Percentiles rank a stretch among this genome's conserved stretches.
These are phyloP conservation scores for Silurus asotus DNA, from an alignment of 2,113 vertebrate species.

Conservation along the genomic window DNA sequence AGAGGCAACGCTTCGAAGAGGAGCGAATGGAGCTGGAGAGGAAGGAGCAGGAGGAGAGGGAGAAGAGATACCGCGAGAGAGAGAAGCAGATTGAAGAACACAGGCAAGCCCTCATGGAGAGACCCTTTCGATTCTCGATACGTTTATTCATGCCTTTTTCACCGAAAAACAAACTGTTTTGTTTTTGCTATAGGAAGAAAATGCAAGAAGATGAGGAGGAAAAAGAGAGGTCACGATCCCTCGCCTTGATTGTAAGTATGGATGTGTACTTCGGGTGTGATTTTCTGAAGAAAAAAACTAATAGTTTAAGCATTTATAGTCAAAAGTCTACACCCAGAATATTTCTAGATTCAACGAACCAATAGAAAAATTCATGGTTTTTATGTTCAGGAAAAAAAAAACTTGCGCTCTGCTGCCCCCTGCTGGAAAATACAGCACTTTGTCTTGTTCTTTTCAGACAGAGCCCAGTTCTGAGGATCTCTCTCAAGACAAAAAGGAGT, in stretches of 20 bases:
- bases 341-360: not conserved
- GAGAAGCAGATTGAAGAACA: constrained; percentile 94
- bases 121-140: not conserved
- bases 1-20: constrained; percentile 89
- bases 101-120: constrained; percentile 71
- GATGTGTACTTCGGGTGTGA: not conserved
- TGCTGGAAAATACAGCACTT: constrained; percentile 33
- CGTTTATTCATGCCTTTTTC: not conserved
- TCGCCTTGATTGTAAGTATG: constrained; percentile 82
- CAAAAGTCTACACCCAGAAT: not conserved
- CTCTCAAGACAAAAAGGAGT: constrained; percentile 84
- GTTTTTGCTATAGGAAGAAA: constrained; percentile 79
- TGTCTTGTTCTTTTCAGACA: constrained; percentile 56
- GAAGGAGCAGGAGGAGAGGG: constrained; percentile 92
- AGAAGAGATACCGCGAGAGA: constrained; percentile 87
- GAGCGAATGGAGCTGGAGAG: constrained; percentile 94
- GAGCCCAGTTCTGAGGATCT: constrained; percentile 81
- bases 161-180: not conserved
- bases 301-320: not conserved
- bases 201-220: constrained; percentile 91
- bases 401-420: constrained; percentile 48
- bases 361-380: not conserved
- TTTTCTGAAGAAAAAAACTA: not conserved
- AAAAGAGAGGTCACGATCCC: constrained; percentile 79
- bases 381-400: not conserved